Conservation (phyloP, 2,797 vertebrate species). For the Knipowitschia caucasica region DNA sequence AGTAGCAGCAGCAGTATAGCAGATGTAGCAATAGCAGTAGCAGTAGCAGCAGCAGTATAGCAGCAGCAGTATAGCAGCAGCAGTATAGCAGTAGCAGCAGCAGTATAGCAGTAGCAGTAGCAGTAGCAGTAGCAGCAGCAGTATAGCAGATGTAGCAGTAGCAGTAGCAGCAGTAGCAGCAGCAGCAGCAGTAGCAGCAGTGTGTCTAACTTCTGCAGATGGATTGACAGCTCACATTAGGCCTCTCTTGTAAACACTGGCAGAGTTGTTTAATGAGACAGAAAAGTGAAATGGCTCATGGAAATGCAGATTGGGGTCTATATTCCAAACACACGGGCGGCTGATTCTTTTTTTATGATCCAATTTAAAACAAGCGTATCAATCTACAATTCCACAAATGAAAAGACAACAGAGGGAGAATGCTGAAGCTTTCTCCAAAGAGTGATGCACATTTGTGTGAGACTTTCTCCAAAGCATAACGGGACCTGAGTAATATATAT, state of each 20-base stretch:
- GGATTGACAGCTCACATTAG: constrained; percentile 44
- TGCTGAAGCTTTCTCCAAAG: constrained; percentile 27
- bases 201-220: constrained; percentile 21
- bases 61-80: too few species aligned
- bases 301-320: constrained; percentile 9
- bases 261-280: constrained; percentile 23
- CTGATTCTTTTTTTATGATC: constrained; percentile 20
- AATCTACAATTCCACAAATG: constrained; percentile 17
- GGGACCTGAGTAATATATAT: not conserved
- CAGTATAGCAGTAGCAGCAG: too few species aligned
- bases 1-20: too few species aligned
- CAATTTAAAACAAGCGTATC: constrained; percentile 23
- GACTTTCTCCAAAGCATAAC: not conserved
- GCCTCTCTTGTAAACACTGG: constrained; percentile 32
- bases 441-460: constrained; percentile 36
- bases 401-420: constrained; percentile 21
- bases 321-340: constrained; percentile 18
- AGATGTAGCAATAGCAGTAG: too few species aligned
- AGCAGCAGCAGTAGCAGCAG: constrained; percentile 24
- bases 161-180: too few species aligned
- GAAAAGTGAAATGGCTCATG: constrained; percentile 6
- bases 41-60: too few species aligned
- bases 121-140: too few species aligned
- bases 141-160: too few species aligned
- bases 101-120: too few species aligned